A percentile compares a stretch with the other conserved stretches of the same genome.
Evolutionary conservation across 2,888 invertebrate species (phyloP).

Genomic region (Poecilus cupreus): DNA sequence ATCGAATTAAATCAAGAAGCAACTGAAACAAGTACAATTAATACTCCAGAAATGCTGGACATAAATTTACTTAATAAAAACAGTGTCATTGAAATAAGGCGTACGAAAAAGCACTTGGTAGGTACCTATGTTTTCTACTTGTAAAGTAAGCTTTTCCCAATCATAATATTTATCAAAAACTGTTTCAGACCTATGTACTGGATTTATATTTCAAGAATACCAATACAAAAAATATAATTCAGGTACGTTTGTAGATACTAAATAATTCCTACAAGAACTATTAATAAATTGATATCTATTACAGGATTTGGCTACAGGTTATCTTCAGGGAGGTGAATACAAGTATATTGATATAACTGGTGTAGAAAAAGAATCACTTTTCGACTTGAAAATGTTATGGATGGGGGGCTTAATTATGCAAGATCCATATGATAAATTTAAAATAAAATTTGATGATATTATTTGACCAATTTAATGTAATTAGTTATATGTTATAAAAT

Average conservation of each 20-base stretch:
- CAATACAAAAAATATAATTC: not conserved
- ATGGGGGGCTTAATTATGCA: not conserved
- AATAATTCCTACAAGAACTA: not conserved
- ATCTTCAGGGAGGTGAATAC: slow-evolving; percentile 44
- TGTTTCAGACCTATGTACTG: slow-evolving; percentile 30
- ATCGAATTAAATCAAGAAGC: slow-evolving; percentile 1
- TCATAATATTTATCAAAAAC: slow-evolving; percentile 1
- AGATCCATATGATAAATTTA: slow-evolving; percentile 29
- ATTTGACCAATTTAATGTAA: not conserved
- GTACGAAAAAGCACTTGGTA: slow-evolving; percentile 6
- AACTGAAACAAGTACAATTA: not conserved
- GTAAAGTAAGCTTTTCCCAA: not conserved
- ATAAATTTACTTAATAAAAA: slow-evolving; percentile 26
- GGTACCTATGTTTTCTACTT: not conserved
- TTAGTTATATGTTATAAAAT: not conserved
- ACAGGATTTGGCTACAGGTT: slow-evolving; percentile 32
- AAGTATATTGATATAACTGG: slow-evolving; percentile 39
- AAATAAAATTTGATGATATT: slow-evolving; percentile 50
- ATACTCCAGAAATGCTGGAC: slow-evolving; percentile 25
- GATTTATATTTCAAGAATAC: not conserved
- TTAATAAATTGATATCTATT: not conserved
- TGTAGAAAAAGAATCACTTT: not conserved
- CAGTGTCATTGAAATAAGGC: not conserved
- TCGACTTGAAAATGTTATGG: slow-evolving; percentile 3
- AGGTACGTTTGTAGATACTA: slow-evolving; percentile 7